Conservation (phyloP, 2,888 invertebrate species). For the Megalurothrips usitatus region DNA sequence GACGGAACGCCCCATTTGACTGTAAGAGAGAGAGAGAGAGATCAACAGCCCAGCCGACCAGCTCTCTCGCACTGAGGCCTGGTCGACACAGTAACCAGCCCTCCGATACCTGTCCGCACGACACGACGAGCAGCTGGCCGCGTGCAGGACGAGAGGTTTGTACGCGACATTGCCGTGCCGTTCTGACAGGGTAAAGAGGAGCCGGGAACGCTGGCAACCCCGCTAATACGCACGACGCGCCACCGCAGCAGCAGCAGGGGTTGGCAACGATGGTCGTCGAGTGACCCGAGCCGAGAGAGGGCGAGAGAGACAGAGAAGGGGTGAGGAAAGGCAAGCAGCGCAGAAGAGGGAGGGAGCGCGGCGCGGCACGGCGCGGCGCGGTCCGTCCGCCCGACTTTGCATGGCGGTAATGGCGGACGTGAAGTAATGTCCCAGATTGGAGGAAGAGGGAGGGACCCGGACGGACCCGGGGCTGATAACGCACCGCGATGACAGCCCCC, state of each 20-base stretch:
- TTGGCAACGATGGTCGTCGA: background rate
- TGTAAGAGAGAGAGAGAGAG: no score
- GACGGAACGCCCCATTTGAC: no score
- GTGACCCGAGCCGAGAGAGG: no score
- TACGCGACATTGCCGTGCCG: no score
- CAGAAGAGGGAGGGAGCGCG: background rate
- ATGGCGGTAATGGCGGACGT: constrained; percentile 14
- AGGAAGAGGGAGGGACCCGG: constrained; percentile 7
- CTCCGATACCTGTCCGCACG: no score
- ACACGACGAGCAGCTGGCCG: no score
- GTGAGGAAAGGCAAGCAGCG: background rate
- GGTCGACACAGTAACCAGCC: no score
- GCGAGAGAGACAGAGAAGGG: background rate
- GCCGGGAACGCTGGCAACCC: background rate
- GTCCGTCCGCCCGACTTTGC: background rate
- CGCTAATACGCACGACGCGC: constrained; percentile 1
- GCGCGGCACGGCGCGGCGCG: background rate
- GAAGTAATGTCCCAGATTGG: constrained; percentile 22
- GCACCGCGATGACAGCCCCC: constrained; percentile 5
- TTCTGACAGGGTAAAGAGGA: background rate
- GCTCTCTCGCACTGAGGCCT: no score
- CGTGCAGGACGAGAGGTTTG: no score
- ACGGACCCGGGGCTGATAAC: background rate
- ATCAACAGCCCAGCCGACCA: no score
- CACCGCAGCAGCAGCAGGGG: background rate